Evolutionary conservation across 2,797 vertebrate species (phyloP).

Genomic region (Anableps anableps): DNA sequence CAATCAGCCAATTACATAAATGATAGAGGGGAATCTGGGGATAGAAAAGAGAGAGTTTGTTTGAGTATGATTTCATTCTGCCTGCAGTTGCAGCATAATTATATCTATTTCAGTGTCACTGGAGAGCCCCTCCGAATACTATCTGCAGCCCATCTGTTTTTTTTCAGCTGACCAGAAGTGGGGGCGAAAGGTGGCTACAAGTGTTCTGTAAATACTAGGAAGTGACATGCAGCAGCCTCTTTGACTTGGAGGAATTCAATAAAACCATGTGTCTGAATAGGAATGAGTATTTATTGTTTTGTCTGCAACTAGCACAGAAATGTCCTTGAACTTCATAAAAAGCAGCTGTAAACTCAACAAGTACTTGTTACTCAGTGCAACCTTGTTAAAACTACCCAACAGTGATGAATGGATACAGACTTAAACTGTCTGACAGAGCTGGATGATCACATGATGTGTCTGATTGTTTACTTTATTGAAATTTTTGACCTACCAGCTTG

Average conservation of each 20-base stretch:
- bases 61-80: slow-evolving; percentile 63
- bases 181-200: slow-evolving; percentile 45
- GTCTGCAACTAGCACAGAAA: slow-evolving; percentile 23
- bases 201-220: slow-evolving; percentile 37
- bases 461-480: slow-evolving; percentile 27
- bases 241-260: slow-evolving; percentile 30
- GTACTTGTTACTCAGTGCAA: slow-evolving; percentile 19
- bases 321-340: slow-evolving; percentile 52
- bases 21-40: slow-evolving; percentile 20
- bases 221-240: slow-evolving; percentile 28
- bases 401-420: slow-evolving; percentile 9
- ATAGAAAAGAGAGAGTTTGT: slow-evolving; percentile 18
- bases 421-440: slow-evolving; percentile 20
- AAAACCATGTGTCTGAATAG: slow-evolving; percentile 30
- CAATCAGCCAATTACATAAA: slow-evolving; percentile 51
- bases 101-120: slow-evolving; percentile 61
- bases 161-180: slow-evolving; percentile 45
- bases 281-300: slow-evolving; percentile 29
- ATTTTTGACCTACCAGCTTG: slow-evolving; percentile 13
- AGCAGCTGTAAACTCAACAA: slow-evolving; percentile 38
- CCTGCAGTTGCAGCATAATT: slow-evolving; percentile 58
- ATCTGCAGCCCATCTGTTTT: slow-evolving; percentile 53
- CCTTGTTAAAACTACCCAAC: slow-evolving; percentile 12
- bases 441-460: slow-evolving; percentile 21
- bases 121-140: slow-evolving; percentile 70